Percentiles rank a stretch among this genome's conserved stretches.
phyloP scores from a whole-genome alignment of 2,113 vertebrate genomes.

The Neodon shergylaensis region DNA sequence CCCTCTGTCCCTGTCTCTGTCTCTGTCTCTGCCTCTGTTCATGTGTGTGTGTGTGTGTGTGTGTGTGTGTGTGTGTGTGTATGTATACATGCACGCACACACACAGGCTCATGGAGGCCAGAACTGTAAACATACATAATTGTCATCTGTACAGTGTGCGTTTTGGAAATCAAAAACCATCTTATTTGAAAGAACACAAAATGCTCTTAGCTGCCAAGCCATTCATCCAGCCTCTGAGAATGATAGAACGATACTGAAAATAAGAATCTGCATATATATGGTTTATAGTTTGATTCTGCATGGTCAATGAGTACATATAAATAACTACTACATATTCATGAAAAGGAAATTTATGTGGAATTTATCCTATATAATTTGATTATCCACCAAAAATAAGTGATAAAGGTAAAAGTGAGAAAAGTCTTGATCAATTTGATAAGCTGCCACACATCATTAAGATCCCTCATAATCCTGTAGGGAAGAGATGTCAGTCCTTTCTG shows the following conservation, averaged over 20 bases:
- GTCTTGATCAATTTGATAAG: slow-evolving; percentile 57
- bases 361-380: slow-evolving; percentile 72
- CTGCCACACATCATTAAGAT: slow-evolving; percentile 60
- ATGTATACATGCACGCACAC: too few species aligned
- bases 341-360: slow-evolving; percentile 1
- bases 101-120: neutral
- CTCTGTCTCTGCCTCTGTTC: too few species aligned
- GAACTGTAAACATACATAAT: neutral
- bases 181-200: too few species aligned
- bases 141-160: neutral
- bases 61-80: neutral
- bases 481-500: slow-evolving; percentile 50
- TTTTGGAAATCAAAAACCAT: neutral
- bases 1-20: too few species aligned
- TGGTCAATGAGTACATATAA: slow-evolving; percentile 34
- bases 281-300: slow-evolving; percentile 32
- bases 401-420: slow-evolving; percentile 50
- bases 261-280: neutral
- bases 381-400: slow-evolving; percentile 39
- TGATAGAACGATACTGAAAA: slow-evolving; percentile 37
- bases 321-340: slow-evolving; percentile 48
- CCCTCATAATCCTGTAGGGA: neutral
- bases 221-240: neutral
- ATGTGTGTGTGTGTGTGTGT: neutral
- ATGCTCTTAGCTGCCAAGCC: neutral